Conservation (phyloP, 2,113 vertebrate genomes). For the Tiliqua scincoides region DNA sequence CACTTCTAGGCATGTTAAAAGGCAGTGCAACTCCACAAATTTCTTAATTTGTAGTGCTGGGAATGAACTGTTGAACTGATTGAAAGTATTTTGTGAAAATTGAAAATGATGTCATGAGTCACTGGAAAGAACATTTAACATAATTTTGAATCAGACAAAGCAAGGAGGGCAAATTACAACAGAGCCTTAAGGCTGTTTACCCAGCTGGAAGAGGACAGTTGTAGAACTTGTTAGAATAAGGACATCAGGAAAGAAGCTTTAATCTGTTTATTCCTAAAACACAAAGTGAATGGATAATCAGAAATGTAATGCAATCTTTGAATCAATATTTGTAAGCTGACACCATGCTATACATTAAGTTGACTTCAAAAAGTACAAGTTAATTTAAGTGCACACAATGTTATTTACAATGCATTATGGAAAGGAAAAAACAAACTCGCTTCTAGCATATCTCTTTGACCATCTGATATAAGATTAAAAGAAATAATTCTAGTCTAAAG, state of each 20-base stretch:
- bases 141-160: conserved; percentile 55
- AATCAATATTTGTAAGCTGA: conserved; percentile 66
- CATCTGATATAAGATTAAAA: background rate
- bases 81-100: conserved; percentile 32
- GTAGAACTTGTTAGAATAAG: conserved; percentile 45
- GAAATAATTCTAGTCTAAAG: background rate
- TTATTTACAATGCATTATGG: background rate
- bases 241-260: conserved; percentile 63
- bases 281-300: conserved; percentile 65
- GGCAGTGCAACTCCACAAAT: background rate
- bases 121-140: conserved; percentile 39
- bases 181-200: conserved; percentile 59
- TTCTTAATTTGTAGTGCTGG: background rate
- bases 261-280: conserved; percentile 66
- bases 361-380: conserved; percentile 56
- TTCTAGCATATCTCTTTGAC: background rate
- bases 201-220: conserved; percentile 58
- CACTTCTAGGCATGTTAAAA: background rate
- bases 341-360: conserved; percentile 52
- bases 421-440: background rate
- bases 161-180: conserved; percentile 53
- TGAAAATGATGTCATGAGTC: conserved; percentile 39
- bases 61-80: background rate
- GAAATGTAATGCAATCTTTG: conserved; percentile 65
- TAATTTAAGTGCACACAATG: background rate